A percentile compares a stretch with the other conserved stretches of the same genome.
phyloP scores from a whole-genome alignment of 2,797 vertebrate genomes.

The Phataginus tetradactyla region DNA sequence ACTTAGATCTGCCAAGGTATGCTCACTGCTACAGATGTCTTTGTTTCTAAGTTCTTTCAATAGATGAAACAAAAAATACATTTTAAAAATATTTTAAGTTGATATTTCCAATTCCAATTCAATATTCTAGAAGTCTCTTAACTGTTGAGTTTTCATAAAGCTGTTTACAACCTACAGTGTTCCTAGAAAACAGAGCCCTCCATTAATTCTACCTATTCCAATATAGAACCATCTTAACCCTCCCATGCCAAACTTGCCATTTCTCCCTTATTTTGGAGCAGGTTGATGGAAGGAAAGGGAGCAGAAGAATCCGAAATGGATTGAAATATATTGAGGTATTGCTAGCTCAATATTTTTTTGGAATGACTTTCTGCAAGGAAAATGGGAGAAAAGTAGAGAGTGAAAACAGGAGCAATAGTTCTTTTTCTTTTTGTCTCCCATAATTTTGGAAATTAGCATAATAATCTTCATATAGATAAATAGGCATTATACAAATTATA shows the following conservation, averaged over 20 bases:
- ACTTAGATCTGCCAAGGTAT: neutral
- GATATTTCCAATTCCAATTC: neutral
- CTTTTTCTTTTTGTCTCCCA: neutral
- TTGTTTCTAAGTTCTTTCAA: neutral
- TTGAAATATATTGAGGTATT: neutral
- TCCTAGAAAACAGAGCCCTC: neutral
- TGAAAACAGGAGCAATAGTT: neutral
- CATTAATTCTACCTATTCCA: neutral
- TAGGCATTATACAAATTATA: neutral
- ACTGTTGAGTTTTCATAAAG: neutral
- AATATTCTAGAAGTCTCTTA: neutral
- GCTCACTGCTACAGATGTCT: neutral
- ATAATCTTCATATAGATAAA: neutral
- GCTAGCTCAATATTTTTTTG: neutral
- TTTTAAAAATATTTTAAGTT: neutral
- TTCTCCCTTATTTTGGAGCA: neutral
- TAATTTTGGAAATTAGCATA: constrained; percentile 30
- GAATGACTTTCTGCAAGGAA: neutral
- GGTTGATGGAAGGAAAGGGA: neutral
- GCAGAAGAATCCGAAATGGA: neutral
- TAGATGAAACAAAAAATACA: neutral
- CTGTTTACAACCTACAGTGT: neutral
- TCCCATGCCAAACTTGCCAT: too few species aligned
- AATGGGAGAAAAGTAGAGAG: neutral
- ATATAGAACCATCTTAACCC: neutral